These are phyloP conservation scores for Tauraco hartlaubi DNA, from an alignment of 2,797 vertebrate genomes.

Conservation along the genomic window DNA sequence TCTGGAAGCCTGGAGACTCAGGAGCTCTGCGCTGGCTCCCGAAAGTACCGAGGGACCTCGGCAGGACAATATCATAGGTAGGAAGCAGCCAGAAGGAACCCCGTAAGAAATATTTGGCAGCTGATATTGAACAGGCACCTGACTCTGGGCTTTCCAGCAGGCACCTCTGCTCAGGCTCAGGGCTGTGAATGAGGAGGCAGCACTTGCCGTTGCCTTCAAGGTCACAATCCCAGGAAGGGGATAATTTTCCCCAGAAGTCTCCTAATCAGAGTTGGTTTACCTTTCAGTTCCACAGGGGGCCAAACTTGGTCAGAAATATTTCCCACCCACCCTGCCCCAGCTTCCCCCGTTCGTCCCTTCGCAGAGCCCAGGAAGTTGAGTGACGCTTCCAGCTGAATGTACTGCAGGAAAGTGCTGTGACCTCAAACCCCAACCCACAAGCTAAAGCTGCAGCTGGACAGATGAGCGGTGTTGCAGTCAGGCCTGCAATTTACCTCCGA, in stretches of 20 bases:
- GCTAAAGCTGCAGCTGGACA: neutral
- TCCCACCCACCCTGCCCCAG: neutral
- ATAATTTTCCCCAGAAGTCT: neutral
- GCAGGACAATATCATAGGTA: neutral
- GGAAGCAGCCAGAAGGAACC: conserved; percentile 19
- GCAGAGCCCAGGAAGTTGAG: neutral
- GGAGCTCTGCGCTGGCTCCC: neutral
- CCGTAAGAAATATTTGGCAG: conserved; percentile 21
- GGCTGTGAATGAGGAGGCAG: neutral
- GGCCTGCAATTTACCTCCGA: neutral
- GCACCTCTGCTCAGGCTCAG: neutral
- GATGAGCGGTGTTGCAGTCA: neutral
- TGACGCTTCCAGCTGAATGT: neutral
- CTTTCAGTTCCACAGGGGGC: neutral
- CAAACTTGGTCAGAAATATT: neutral
- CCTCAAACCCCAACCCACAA: conserved; percentile 26
- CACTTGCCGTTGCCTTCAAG: neutral
- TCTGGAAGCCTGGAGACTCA: neutral
- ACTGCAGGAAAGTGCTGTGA: neutral
- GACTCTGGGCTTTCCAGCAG: neutral
- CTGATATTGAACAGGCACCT: conserved; percentile 11
- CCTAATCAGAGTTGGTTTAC: neutral
- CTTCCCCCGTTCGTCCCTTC: neutral
- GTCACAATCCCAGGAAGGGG: neutral
- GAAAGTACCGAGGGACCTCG: neutral